These are phyloP conservation scores for Hirtodrosophila cameraria DNA, from an alignment of 2,888 invertebrate species.

Conservation along the genomic window DNA sequence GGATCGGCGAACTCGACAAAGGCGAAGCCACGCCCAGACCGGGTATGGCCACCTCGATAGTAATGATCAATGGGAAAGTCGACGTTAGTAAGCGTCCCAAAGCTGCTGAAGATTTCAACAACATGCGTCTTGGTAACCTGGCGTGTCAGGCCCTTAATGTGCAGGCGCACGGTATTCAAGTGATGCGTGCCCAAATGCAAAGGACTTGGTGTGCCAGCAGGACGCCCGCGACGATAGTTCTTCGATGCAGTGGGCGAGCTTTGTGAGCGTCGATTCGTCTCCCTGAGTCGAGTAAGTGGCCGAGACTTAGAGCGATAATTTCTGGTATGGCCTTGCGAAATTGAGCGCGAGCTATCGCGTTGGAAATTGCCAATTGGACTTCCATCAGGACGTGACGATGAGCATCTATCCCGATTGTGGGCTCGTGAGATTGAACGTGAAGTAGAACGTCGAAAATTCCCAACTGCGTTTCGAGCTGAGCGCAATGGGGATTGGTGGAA, in stretches of 20 bases:
- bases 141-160: conserved; percentile 47
- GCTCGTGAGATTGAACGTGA: no score
- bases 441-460: no score
- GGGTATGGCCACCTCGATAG: not conserved
- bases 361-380: no score
- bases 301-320: no score
- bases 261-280: not conserved
- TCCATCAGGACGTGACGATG: no score
- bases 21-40: conserved; percentile 56
- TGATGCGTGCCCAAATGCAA: not conserved
- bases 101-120: conserved; percentile 52
- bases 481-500: not conserved
- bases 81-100: conserved; percentile 45
- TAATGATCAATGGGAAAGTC: conserved; percentile 52
- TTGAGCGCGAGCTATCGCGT: not conserved
- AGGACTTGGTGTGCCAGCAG: not conserved
- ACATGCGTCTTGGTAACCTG: conserved; percentile 57
- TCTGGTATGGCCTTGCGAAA: no score
- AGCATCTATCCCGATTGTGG: no score
- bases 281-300: no score
- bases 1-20: conserved; percentile 51
- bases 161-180: conserved; percentile 35
- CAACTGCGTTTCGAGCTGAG: no score
- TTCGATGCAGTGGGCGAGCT: not conserved
- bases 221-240: not conserved